Conservation (phyloP, 2,113 vertebrate genomes). For the Sialia sialis region DNA sequence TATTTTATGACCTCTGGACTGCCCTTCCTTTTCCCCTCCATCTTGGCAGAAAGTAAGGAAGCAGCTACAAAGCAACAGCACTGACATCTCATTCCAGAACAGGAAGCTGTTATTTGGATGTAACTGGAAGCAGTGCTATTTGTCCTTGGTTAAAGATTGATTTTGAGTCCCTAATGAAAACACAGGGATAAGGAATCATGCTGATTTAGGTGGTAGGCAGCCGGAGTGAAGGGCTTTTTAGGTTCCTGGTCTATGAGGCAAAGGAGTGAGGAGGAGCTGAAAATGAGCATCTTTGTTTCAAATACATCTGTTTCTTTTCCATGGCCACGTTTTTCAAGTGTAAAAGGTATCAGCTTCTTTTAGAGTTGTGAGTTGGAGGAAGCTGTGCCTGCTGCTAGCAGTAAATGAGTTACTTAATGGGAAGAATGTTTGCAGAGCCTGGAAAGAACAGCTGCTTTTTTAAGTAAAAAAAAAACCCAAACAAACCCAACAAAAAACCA, state of each 20-base stretch:
- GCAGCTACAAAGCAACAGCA: neutral
- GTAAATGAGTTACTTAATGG: slow-evolving; percentile 47
- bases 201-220: neutral
- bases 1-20: neutral
- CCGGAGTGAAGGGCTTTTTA: neutral
- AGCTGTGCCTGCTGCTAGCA: slow-evolving; percentile 33
- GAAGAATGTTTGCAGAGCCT: slow-evolving; percentile 28
- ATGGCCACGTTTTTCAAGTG: neutral
- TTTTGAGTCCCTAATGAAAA: neutral
- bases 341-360: slow-evolving; percentile 11
- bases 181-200: neutral
- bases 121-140: neutral
- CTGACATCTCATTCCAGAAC: neutral
- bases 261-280: neutral
- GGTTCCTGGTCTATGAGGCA: neutral
- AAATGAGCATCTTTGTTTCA: neutral
- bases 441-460: slow-evolving; percentile 52
- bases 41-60: neutral
- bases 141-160: slow-evolving; percentile 18
- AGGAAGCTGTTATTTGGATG: neutral
- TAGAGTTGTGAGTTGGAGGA: neutral
- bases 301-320: slow-evolving; percentile 20
- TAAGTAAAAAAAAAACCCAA: neutral
- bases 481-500: neutral
- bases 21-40: neutral